phyloP scores from a whole-genome alignment of 2,888 invertebrate genomes.

The Harpalus rubripes region DNA sequence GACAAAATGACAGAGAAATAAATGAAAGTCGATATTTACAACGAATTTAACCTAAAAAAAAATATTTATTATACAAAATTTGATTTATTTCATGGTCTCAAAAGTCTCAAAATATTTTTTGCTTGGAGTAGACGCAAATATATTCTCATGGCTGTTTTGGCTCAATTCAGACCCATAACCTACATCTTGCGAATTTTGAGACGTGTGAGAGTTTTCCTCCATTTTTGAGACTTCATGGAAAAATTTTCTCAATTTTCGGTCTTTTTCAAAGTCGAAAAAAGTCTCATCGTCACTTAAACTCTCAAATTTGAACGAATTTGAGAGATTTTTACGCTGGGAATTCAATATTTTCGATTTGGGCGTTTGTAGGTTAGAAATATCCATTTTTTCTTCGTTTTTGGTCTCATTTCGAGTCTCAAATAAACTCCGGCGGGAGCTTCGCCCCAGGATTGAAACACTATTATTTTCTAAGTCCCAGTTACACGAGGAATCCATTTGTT shows the following conservation, averaged over 20 bases:
- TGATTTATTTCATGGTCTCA: not conserved
- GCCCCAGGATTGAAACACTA: constrained; percentile 71
- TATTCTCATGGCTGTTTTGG: constrained; percentile 3
- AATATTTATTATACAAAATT: constrained; percentile 40
- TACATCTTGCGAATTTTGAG: constrained; percentile 35
- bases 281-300: constrained; percentile 68
- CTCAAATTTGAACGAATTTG: constrained; percentile 75
- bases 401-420: constrained; percentile 69
- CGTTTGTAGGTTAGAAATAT: constrained; percentile 74
- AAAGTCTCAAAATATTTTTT: constrained; percentile 19
- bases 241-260: constrained; percentile 11
- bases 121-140: constrained; percentile 52
- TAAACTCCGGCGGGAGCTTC: constrained; percentile 13
- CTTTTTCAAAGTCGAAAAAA: constrained; percentile 69
- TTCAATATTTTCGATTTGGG: constrained; percentile 75
- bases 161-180: constrained; percentile 50
- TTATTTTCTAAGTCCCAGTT: constrained; percentile 76
- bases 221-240: not conserved
- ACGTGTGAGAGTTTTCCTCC: not conserved
- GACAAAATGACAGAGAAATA: not conserved
- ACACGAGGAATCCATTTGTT: constrained; percentile 72
- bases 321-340: constrained; percentile 76
- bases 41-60: not conserved
- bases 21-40: not conserved
- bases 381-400: constrained; percentile 74